Conservation (phyloP, 1,140 invertebrate species). For the Apolygus lucorum region DNA sequence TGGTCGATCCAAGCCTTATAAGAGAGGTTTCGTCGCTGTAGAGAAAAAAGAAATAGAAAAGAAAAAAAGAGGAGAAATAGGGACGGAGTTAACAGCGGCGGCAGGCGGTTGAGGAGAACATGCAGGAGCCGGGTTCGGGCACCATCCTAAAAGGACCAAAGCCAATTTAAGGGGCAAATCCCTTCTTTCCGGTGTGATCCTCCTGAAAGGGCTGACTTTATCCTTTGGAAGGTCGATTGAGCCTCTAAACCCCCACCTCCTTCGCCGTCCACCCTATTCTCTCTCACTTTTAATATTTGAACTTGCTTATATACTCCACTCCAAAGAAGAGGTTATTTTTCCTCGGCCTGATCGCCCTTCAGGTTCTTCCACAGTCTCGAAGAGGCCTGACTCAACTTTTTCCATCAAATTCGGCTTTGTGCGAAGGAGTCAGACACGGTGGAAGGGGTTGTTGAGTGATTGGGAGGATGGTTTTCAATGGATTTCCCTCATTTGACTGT, state of each 20-base stretch:
- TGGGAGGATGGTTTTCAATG: too few relatives aligned
- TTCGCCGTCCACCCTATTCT: not conserved
- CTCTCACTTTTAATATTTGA: conserved; percentile 22
- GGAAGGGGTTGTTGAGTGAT: too few relatives aligned
- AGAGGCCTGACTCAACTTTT: not conserved
- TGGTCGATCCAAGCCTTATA: too few relatives aligned
- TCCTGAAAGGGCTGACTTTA: conserved; percentile 19
- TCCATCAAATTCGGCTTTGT: conserved; percentile 13
- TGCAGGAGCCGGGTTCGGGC: not conserved
- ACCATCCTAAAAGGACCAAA: conserved; percentile 11
- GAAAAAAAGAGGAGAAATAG: not conserved
- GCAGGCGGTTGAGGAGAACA: not conserved
- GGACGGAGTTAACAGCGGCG: not conserved
- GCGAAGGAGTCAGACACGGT: not conserved
- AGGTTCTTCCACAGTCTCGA: not conserved
- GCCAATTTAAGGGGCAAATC: conserved; percentile 23
- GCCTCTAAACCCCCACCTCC: not conserved
- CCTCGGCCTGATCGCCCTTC: not conserved
- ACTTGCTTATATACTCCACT: not conserved
- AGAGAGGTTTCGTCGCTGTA: too few relatives aligned
- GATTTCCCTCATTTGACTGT: too few relatives aligned
- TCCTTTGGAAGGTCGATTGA: conserved; percentile 21
- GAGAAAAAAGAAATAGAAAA: too few relatives aligned
- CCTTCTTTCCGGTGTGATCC: conserved; percentile 22
- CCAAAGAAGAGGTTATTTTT: not conserved